Percentiles rank a stretch among this genome's conserved stretches.
Evolutionary conservation across 2,888 invertebrate species (phyloP).

Genomic region (Melanchra persicariae): DNA sequence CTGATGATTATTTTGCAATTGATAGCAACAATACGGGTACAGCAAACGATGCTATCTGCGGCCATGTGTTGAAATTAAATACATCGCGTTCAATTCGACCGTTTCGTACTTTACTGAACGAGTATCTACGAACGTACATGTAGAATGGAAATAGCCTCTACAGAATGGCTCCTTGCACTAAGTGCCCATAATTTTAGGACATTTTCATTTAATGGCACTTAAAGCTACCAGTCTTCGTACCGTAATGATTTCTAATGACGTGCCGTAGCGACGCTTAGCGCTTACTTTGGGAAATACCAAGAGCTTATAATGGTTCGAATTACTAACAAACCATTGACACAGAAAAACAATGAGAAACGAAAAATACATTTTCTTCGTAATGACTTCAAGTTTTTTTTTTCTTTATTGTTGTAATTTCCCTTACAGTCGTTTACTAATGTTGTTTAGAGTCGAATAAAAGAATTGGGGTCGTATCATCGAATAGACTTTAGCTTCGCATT

Average conservation of each 20-base stretch:
- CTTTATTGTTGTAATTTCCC: conserved; percentile 56
- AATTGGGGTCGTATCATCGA: conserved; percentile 24
- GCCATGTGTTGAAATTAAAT: conserved; percentile 55
- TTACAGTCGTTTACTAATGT: conserved; percentile 28
- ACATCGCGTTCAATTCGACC: conserved; percentile 42
- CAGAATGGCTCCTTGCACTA: conserved; percentile 72
- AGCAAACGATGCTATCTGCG: conserved; percentile 52
- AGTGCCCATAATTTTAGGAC: conserved; percentile 75
- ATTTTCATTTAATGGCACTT: conserved; percentile 76
- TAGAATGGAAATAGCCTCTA: conserved; percentile 67
- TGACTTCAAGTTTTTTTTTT: conserved; percentile 51
- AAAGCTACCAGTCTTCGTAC: conserved; percentile 70
- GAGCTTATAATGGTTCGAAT: conserved; percentile 64
- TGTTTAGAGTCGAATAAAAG: conserved; percentile 31
- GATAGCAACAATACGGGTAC: conserved; percentile 61
- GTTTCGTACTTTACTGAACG: conserved; percentile 34
- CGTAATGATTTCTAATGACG: conserved; percentile 75
- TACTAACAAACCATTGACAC: conserved; percentile 68
- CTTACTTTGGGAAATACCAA: conserved; percentile 62
- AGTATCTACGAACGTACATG: conserved; percentile 49
- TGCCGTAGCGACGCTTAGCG: conserved; percentile 59
- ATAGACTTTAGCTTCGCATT: conserved; percentile 9
- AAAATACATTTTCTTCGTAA: conserved; percentile 53
- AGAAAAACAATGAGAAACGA: conserved; percentile 57
- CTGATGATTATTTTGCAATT: conserved; percentile 52